These are phyloP conservation scores for Meloidogyne floridensis DNA, from an alignment of 1,140 invertebrate genomes.

Conservation along the genomic window DNA sequence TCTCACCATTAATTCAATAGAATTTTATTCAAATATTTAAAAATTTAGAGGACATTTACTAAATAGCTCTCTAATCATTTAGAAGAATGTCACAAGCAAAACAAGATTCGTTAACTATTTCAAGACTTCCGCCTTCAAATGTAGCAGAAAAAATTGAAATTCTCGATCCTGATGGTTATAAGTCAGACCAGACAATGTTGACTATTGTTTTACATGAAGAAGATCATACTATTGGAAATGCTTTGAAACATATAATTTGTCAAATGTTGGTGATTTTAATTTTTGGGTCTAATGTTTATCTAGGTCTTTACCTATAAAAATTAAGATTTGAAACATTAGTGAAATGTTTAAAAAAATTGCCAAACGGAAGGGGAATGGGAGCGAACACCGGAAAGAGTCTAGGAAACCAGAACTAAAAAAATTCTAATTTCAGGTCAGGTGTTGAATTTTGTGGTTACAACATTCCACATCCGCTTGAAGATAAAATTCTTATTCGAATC, in stretches of 20 bases:
- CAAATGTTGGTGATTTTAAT: constrained; percentile 45
- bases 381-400: too few relatives aligned
- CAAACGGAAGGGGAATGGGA: too few relatives aligned
- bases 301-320: too few relatives aligned
- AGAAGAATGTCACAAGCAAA: neutral
- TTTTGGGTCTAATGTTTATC: neutral
- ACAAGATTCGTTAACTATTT: neutral
- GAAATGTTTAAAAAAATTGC: too few relatives aligned
- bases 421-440: constrained; percentile 48
- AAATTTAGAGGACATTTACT: neutral
- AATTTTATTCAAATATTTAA: neutral
- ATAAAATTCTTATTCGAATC: constrained; percentile 58
- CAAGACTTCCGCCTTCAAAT: constrained; percentile 3
- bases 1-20: neutral
- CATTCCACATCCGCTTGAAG: constrained; percentile 61
- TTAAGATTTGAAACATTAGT: too few relatives aligned
- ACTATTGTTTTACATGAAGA: constrained; percentile 57
- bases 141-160: constrained; percentile 34
- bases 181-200: constrained; percentile 43
- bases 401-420: too few relatives aligned
- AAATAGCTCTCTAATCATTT: neutral
- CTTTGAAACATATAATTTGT: constrained; percentile 58
- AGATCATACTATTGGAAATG: constrained; percentile 61
- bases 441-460: constrained; percentile 64
- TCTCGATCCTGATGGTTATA: constrained; percentile 44